Percentiles rank a stretch among this genome's conserved stretches.
phyloP scores from a whole-genome alignment of 2,888 invertebrate species.

The Nudaria mundana region DNA sequence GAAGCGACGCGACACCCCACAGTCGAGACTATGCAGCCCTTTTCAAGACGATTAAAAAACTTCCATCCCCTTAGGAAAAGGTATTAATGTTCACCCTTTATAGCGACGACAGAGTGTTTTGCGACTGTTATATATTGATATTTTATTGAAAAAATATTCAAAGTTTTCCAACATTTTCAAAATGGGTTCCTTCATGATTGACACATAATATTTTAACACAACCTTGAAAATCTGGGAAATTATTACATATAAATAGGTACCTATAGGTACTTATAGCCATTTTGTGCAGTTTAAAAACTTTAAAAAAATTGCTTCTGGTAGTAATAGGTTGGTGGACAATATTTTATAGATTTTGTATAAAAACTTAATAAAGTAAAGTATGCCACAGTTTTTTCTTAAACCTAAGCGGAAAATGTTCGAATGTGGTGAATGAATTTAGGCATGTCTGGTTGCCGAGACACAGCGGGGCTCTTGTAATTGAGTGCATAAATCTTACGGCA shows the following conservation, averaged over 20 bases:
- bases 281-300: no score
- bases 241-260: no score
- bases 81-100: conserved; percentile 41
- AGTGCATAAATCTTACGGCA: conserved; percentile 66
- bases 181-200: no score
- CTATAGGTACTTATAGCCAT: no score
- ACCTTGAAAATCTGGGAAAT: no score
- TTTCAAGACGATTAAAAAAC: conserved; percentile 62
- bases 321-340: no score
- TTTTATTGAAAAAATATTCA: no score
- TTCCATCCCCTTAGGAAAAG: conserved; percentile 43
- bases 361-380: conserved; percentile 18
- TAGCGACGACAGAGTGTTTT: conserved; percentile 26
- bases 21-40: conserved; percentile 39
- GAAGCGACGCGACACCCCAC: conserved; percentile 27
- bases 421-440: conserved; percentile 19
- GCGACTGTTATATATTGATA: conserved; percentile 18
- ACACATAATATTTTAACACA: no score
- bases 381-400: conserved; percentile 31
- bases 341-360: no score
- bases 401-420: conserved; percentile 23
- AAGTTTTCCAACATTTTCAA: conserved; percentile 12
- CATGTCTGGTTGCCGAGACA: conserved; percentile 23
- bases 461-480: conserved; percentile 64
- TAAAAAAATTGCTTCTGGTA: no score